Percentiles rank a stretch among this genome's conserved stretches.
Evolutionary conservation across 2,797 vertebrate species (phyloP).

Genomic region (Pelochelys cantorii): DNA sequence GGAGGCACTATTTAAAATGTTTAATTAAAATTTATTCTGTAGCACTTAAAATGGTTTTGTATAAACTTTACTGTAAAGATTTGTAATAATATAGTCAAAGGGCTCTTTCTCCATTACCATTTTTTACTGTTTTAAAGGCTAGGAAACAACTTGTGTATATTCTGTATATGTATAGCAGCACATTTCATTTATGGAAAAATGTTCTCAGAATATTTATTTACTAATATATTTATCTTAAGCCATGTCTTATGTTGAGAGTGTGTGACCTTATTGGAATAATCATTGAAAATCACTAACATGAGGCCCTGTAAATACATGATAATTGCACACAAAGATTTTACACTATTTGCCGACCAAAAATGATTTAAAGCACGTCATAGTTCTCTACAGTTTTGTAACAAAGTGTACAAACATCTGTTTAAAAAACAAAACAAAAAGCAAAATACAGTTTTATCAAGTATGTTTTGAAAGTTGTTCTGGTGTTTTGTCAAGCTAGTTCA

Average conservation of each 20-base stretch:
- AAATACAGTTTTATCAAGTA: slow-evolving; percentile 98
- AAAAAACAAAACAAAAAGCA: slow-evolving; percentile 72
- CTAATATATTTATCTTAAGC: slow-evolving; percentile 99
- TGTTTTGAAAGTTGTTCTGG: slow-evolving; percentile 65
- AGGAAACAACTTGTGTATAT: slow-evolving; percentile 96
- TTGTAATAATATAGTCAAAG: slow-evolving; percentile 90
- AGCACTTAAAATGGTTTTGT: slow-evolving; percentile 98
- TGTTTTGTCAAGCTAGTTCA: slow-evolving; percentile 3
- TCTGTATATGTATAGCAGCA: slow-evolving; percentile 98
- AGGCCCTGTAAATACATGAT: slow-evolving; percentile 97
- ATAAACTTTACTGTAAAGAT: slow-evolving; percentile 92
- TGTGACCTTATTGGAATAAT: slow-evolving; percentile 91
- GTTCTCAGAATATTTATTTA: slow-evolving; percentile 99
- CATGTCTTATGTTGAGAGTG: slow-evolving; percentile 98
- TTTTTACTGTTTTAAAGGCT: slow-evolving; percentile 91
- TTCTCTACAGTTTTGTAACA: slow-evolving; percentile 98
- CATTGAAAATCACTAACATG: slow-evolving; percentile 96
- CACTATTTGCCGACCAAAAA: slow-evolving; percentile 98
- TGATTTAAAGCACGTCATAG: slow-evolving; percentile 93
- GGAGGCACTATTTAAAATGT: slow-evolving; percentile 94
- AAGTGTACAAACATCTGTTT: slow-evolving; percentile 98
- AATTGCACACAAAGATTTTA: slow-evolving; percentile 98
- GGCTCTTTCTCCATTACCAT: slow-evolving; percentile 94
- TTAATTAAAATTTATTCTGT: slow-evolving; percentile 85
- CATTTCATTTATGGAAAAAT: slow-evolving; percentile 99